Base-by-base conservation (phyloP, 2,113 vertebrate species). In the Nibea coibor region DNA sequence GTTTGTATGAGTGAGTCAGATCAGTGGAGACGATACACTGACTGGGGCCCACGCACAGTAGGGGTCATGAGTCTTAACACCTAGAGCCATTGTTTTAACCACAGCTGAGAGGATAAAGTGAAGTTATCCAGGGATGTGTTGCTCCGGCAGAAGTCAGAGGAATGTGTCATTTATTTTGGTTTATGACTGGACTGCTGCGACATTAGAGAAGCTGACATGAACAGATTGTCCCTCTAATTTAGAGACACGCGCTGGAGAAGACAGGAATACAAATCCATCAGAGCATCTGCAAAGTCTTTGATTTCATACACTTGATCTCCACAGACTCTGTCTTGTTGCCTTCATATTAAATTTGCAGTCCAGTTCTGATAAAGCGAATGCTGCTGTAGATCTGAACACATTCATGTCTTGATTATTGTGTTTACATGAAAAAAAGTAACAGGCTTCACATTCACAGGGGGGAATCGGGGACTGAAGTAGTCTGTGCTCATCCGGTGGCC, bases 51-150 rank as follows among this genome's bases (percentile, higher is more conserved):
- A 84, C 64, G 70, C 80, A 87, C 87, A 87, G 91, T 80, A 35
- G 78, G 78, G 89, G 88, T 88, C 91, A 87, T 56, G 81, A 83
- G 81, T 90, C 68, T 80, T 83, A 88, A 84, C 69, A 90, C 84
- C 84, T 83, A 86, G 64, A 88, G 87, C 83, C 73, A 83, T 28
- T 16, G 47, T 54, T 75, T 68, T 58, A 64, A 20, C 54, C 58
- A 74, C 80, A 86, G 83, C 72, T 75, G 77, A 57, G 62, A 65
- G 75, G 68, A 76, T 35, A 22, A 53, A 42, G 68, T 5, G 10
- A 80, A 63, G 58, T 64, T 45, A 50, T 70, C 77, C 53, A 51
- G 45, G 28, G 20, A 68, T 77, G 53, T 54, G 73, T 31, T 48
- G n/a, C 75, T 78, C 35, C 5, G 26, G n/a, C 57, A 28, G 72